These are phyloP conservation scores for Vannuccia rotundouncinata DNA, from an alignment of 2,888 invertebrate genomes.

Conservation along the genomic window DNA sequence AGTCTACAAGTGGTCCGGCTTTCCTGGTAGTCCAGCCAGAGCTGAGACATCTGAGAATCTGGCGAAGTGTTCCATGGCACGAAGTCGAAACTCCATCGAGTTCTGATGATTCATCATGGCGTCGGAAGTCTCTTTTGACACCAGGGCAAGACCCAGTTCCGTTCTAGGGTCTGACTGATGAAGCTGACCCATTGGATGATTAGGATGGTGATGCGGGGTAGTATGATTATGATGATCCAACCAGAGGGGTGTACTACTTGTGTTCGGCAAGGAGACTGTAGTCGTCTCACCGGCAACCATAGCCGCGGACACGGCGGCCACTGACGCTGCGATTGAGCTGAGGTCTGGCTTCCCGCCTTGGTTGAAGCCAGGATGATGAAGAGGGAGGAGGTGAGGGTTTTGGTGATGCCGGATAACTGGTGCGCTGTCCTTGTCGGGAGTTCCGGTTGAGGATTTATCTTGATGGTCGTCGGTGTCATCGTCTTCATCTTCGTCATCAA, in stretches of 20 bases:
- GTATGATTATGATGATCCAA: background rate
- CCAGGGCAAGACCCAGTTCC: background rate
- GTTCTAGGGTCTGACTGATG: background rate
- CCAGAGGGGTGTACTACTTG: background rate
- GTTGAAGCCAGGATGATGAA: background rate
- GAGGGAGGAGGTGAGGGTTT: background rate
- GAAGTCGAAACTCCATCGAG: background rate
- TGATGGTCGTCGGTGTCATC: background rate
- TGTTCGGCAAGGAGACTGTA: background rate
- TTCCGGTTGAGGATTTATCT: background rate
- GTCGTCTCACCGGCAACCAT: background rate
- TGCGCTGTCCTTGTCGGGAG: background rate
- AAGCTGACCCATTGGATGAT: background rate
- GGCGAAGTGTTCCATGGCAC: background rate
- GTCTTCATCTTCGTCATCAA: slow-evolving; percentile 6
- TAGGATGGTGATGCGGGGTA: background rate
- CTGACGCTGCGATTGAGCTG: background rate
- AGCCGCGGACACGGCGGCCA: background rate
- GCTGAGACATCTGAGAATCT: background rate
- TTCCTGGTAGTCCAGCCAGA: background rate
- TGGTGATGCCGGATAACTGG: background rate
- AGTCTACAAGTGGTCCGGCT: background rate
- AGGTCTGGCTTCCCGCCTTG: background rate
- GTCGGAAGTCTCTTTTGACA: background rate
- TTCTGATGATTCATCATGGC: background rate